These are phyloP conservation scores for Genyomyrus donnyi DNA, from an alignment of 2,113 vertebrate genomes.

Conservation along the genomic window DNA sequence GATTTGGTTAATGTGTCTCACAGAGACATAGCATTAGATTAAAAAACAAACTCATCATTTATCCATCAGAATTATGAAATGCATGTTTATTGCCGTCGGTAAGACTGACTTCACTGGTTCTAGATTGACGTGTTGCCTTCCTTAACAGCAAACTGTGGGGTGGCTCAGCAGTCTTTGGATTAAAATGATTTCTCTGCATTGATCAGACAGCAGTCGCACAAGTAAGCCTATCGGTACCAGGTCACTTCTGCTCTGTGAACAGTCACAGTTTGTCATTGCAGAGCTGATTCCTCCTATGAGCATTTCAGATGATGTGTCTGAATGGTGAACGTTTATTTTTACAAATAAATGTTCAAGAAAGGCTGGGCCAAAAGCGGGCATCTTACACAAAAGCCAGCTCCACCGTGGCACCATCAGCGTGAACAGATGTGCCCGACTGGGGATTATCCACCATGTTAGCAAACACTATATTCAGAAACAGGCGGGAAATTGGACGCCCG, in stretches of 20 bases:
- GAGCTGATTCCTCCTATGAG: neutral
- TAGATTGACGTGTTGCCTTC: neutral
- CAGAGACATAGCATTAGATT: neutral
- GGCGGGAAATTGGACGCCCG: constrained; percentile 37
- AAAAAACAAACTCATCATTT: neutral
- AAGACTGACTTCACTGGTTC: neutral
- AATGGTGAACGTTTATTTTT: neutral
- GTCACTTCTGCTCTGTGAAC: neutral
- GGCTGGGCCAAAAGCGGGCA: neutral
- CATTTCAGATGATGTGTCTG: neutral
- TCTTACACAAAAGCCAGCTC: neutral
- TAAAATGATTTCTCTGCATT: neutral
- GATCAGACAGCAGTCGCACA: neutral
- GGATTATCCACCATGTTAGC: constrained; percentile 16
- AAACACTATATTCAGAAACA: constrained; percentile 9
- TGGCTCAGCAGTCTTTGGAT: neutral
- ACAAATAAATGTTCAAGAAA: neutral
- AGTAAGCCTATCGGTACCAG: neutral
- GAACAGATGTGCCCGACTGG: neutral
- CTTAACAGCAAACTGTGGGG: neutral
- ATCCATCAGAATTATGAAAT: neutral
- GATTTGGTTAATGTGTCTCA: neutral
- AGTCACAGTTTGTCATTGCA: neutral
- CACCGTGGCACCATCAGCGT: neutral
- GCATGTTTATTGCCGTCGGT: neutral